These are phyloP conservation scores for Plumapathes pennacea DNA, from an alignment of 92 coral and sea anemone genomes.

Conservation along the genomic window DNA sequence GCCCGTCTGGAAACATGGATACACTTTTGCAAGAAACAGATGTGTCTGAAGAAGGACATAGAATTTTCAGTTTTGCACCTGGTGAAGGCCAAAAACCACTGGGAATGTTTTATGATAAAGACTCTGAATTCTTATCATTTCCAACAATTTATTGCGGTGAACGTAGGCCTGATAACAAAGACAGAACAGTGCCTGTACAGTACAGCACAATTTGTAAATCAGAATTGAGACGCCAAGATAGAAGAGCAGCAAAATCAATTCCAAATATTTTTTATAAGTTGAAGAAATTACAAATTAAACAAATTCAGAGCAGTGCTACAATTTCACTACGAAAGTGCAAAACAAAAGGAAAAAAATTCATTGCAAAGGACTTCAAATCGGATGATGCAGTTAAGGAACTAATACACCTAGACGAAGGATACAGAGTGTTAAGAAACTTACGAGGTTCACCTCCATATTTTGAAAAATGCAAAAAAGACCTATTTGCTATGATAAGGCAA, in stretches of 20 bases:
- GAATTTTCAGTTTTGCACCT: too few species aligned
- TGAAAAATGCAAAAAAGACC: slow-evolving; percentile 50
- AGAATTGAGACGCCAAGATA: slow-evolving; percentile 10
- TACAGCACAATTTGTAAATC: slow-evolving; percentile 7
- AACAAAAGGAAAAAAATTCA: slow-evolving; percentile 51
- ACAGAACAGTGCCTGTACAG: slow-evolving; percentile 7
- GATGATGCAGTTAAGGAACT: slow-evolving; percentile 22
- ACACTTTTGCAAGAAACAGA: too few species aligned
- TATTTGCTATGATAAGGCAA: slow-evolving; percentile 63
- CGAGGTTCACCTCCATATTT: slow-evolving; percentile 50
- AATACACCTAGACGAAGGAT: slow-evolving; percentile 49
- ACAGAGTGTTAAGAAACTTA: slow-evolving; percentile 42
- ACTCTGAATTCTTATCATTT: too few species aligned
- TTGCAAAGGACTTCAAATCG: slow-evolving; percentile 39
- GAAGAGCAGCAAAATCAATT: slow-evolving; percentile 8
- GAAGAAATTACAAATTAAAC: slow-evolving; percentile 20
- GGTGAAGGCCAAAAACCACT: too few species aligned
- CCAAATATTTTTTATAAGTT: slow-evolving; percentile 8
- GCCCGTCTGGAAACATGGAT: too few species aligned
- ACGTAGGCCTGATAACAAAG: too few species aligned
- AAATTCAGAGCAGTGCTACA: slow-evolving; percentile 7
- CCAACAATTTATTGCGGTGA: too few species aligned
- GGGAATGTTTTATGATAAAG: too few species aligned
- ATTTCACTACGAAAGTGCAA: slow-evolving; percentile 40
- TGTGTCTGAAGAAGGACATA: too few species aligned